These are phyloP conservation scores for Hipposideros larvatus DNA, from an alignment of 2,797 vertebrate species.

Conservation along the genomic window DNA sequence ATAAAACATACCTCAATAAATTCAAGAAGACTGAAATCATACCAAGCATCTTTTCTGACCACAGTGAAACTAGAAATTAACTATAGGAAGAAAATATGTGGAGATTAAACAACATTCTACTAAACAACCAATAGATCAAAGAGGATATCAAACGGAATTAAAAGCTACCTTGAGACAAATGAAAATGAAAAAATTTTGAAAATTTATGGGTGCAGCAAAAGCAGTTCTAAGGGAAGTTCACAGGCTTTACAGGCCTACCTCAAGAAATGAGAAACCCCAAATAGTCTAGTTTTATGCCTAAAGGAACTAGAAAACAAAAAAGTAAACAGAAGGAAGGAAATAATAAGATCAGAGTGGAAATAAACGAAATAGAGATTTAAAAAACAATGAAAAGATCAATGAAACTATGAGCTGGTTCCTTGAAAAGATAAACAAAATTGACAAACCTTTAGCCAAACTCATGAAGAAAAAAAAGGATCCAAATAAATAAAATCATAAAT, in stretches of 20 bases:
- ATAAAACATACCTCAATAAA: background rate
- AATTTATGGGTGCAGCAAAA: background rate
- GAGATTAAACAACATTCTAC: background rate
- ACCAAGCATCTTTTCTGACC: background rate
- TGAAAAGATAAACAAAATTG: background rate
- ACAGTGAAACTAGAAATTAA: background rate
- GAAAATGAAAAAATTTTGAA: background rate
- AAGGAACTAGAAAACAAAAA: background rate
- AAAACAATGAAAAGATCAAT: background rate
- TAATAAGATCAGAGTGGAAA: background rate
- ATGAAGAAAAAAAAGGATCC: background rate
- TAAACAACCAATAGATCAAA: background rate
- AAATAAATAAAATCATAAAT: background rate
- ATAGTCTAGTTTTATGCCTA: background rate
- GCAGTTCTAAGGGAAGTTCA: background rate
- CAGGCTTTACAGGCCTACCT: background rate
- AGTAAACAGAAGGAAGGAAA: background rate
- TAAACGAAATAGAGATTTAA: background rate
- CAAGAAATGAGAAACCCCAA: background rate
- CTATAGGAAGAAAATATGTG: background rate
- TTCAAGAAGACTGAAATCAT: background rate
- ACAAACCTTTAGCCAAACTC: background rate
- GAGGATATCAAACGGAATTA: background rate
- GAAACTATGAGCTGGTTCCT: background rate
- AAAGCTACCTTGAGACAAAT: background rate